Evolutionary conservation across 2,113 vertebrate species (phyloP).

Genomic region (Xerus inauris): DNA sequence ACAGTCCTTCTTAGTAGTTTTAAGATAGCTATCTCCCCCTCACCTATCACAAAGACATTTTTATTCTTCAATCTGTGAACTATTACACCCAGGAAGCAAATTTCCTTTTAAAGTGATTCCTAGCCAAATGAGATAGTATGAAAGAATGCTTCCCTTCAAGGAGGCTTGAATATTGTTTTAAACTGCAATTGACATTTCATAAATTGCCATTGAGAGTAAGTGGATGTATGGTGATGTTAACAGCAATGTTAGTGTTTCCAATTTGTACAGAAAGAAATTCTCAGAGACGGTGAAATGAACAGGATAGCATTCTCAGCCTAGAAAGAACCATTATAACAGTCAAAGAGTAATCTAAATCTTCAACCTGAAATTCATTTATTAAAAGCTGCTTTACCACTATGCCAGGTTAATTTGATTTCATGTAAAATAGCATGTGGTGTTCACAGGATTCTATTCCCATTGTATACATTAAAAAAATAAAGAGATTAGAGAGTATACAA

Average conservation of each 20-base stretch:
- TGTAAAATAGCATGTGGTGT: background rate
- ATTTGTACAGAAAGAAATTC: background rate
- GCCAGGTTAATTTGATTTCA: conserved; percentile 1
- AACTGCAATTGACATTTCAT: background rate
- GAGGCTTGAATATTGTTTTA: background rate
- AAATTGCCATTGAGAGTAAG: background rate
- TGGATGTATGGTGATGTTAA: background rate
- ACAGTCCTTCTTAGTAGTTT: background rate
- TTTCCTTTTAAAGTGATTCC: background rate
- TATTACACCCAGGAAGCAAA: background rate
- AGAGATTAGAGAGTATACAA: background rate
- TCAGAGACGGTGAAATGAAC: background rate
- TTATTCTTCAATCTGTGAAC: background rate
- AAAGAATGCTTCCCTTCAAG: background rate
- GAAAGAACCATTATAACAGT: background rate
- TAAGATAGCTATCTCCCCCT: background rate
- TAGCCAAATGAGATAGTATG: background rate
- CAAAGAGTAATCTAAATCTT: background rate
- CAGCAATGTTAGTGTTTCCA: background rate
- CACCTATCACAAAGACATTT: background rate
- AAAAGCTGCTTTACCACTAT: background rate
- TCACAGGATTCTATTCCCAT: background rate
- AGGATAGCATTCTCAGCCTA: background rate
- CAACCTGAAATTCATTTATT: background rate
- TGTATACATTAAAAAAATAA: background rate